These are phyloP conservation scores for Dasyornis broadbenti DNA, from an alignment of 2,113 vertebrate genomes.

Conservation along the genomic window DNA sequence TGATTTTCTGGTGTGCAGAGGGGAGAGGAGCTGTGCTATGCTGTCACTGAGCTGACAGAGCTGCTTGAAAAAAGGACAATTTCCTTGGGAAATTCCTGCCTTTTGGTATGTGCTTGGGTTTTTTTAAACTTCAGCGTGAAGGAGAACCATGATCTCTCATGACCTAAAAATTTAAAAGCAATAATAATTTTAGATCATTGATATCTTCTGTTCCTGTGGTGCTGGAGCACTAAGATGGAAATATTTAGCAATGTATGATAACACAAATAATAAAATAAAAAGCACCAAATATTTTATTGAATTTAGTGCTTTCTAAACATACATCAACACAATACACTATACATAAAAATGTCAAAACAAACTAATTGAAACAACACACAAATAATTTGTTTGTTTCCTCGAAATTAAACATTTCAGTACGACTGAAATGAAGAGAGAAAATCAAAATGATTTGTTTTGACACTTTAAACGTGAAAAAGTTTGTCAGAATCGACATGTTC, in stretches of 20 bases:
- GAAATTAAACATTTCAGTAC: background rate
- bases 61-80: background rate
- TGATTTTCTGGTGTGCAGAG: background rate
- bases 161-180: background rate
- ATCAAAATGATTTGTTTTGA: constrained; percentile 50
- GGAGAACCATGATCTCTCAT: background rate
- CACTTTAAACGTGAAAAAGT: constrained; percentile 14
- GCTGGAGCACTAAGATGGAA: background rate
- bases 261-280: background rate
- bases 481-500: constrained; percentile 41
- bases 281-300: background rate
- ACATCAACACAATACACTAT: background rate
- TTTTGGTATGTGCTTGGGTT: background rate
- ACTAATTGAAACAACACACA: constrained; percentile 49
- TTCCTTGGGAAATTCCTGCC: background rate
- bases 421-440: background rate
- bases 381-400: constrained; percentile 5
- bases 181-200: background rate
- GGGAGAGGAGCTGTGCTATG: background rate
- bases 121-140: background rate
- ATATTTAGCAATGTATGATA: background rate
- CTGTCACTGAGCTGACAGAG: background rate
- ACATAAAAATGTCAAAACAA: constrained; percentile 36
- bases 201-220: background rate
- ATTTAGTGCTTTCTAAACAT: background rate